Percentiles rank a stretch among this genome's conserved stretches.
Evolutionary conservation across 2,888 invertebrate species (phyloP).

Genomic region (Thysanoteuthis rhombus): DNA sequence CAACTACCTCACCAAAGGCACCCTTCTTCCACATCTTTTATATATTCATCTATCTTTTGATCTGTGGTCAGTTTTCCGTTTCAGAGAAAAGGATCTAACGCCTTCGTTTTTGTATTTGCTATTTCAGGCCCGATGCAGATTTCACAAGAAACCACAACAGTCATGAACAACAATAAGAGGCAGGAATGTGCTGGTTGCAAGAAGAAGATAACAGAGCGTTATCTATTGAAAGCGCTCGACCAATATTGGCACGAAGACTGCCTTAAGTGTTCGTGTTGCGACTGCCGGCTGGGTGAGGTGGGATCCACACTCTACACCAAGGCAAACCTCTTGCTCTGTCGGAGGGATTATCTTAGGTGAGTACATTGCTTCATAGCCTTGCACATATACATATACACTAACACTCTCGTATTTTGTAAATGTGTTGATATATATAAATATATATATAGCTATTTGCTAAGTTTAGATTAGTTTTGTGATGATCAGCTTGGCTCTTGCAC

Average conservation of each 20-base stretch:
- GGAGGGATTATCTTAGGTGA: slow-evolving; percentile 90
- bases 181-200: slow-evolving; percentile 85
- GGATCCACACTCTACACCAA: slow-evolving; percentile 90
- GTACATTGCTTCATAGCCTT: slow-evolving; percentile 34
- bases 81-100: too few relatives aligned
- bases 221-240: slow-evolving; percentile 84
- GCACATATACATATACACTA: not conserved
- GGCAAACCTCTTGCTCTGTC: slow-evolving; percentile 89
- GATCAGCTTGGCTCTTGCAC: too few relatives aligned
- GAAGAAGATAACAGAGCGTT: slow-evolving; percentile 83
- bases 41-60: too few relatives aligned
- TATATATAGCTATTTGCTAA: not conserved
- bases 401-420: too few relatives aligned
- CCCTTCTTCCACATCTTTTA: too few relatives aligned
- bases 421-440: not conserved
- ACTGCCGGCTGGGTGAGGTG: slow-evolving; percentile 91
- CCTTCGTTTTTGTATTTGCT: not conserved
- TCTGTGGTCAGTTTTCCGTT: too few relatives aligned
- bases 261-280: slow-evolving; percentile 86
- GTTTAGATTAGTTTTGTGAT: too few relatives aligned
- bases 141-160: slow-evolving; percentile 47
- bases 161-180: slow-evolving; percentile 45
- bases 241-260: slow-evolving; percentile 95
- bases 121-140: slow-evolving; percentile 59
- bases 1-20: too few relatives aligned